Conservation (phyloP, 1,140 invertebrate species). For the Scaptomyza pallida region DNA sequence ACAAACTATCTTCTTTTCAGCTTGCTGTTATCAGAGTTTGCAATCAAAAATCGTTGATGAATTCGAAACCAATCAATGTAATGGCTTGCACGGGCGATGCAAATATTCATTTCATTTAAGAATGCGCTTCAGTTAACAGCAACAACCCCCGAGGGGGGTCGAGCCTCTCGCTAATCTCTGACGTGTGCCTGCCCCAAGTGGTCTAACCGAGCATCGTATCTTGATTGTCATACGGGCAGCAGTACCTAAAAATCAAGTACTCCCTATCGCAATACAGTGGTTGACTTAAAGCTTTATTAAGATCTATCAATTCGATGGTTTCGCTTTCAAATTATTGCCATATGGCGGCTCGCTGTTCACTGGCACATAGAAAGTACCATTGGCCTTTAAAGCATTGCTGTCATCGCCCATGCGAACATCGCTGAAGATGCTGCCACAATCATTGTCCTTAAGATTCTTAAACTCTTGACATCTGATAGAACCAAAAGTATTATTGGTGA, state of each 20-base stretch:
- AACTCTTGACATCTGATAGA: no score
- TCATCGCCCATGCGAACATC: conserved; percentile 42
- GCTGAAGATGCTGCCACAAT: conserved; percentile 54
- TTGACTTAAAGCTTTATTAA: conserved; percentile 10
- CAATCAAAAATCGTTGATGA: conserved; percentile 9
- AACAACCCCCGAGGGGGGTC: background rate
- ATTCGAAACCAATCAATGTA: conserved; percentile 17
- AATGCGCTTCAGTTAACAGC: conserved; percentile 1
- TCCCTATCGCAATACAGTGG: conserved; percentile 6
- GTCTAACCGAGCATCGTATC: background rate
- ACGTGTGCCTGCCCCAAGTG: conserved; percentile 30
- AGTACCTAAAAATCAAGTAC: background rate
- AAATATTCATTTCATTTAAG: conserved; percentile 27
- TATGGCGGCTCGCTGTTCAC: conserved; percentile 37
- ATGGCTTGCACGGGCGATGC: conserved; percentile 8
- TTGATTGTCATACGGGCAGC: conserved; percentile 12
- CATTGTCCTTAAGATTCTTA: conserved; percentile 11
- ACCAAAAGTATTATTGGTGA: no score
- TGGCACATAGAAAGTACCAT: conserved; percentile 50
- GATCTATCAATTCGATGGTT: background rate
- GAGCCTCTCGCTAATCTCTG: conserved; percentile 19
- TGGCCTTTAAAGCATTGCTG: conserved; percentile 17
- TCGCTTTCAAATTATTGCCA: background rate
- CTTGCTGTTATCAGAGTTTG: conserved; percentile 5
- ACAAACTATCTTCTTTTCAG: conserved; percentile 30